These are phyloP conservation scores for Pantherophis alleghaniensis DNA, from an alignment of 2,797 vertebrate species.

Conservation along the genomic window DNA sequence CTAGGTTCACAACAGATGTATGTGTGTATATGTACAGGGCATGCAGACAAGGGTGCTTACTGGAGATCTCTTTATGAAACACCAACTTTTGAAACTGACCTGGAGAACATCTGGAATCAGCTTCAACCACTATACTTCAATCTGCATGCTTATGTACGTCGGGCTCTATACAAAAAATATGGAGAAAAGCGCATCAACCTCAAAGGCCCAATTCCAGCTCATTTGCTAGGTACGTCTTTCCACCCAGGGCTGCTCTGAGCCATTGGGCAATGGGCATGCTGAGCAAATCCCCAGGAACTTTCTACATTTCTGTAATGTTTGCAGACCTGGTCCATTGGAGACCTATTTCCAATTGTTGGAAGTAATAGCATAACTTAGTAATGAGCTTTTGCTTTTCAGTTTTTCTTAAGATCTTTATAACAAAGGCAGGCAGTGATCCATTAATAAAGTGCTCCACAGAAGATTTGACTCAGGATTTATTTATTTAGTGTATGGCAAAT, in stretches of 20 bases:
- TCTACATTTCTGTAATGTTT: not conserved
- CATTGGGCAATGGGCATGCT: not conserved
- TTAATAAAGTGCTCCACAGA: not conserved
- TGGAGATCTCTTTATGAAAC: slow-evolving; percentile 94
- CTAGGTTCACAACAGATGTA: slow-evolving; percentile 2
- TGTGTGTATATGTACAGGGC: slow-evolving; percentile 69
- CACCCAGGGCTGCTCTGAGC: not conserved
- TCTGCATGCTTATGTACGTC: slow-evolving; percentile 90
- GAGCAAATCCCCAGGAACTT: not conserved
- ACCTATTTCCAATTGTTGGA: not conserved
- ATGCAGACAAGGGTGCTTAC: slow-evolving; percentile 84
- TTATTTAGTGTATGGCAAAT: too few relatives aligned
- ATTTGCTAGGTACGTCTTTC: slow-evolving; percentile 83
- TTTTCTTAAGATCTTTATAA: not conserved
- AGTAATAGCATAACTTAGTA: not conserved
- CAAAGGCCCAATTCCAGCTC: slow-evolving; percentile 93
- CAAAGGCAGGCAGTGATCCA: not conserved
- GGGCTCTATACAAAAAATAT: slow-evolving; percentile 85
- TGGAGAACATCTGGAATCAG: slow-evolving; percentile 87
- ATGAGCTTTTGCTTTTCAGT: not conserved
- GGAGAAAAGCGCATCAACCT: slow-evolving; percentile 81
- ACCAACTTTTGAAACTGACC: slow-evolving; percentile 84
- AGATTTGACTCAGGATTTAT: too few relatives aligned
- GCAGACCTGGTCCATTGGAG: not conserved
- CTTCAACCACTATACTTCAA: slow-evolving; percentile 91